Conservation (phyloP, 1,140 invertebrate genomes). For the Drosophila carrolli region DNA sequence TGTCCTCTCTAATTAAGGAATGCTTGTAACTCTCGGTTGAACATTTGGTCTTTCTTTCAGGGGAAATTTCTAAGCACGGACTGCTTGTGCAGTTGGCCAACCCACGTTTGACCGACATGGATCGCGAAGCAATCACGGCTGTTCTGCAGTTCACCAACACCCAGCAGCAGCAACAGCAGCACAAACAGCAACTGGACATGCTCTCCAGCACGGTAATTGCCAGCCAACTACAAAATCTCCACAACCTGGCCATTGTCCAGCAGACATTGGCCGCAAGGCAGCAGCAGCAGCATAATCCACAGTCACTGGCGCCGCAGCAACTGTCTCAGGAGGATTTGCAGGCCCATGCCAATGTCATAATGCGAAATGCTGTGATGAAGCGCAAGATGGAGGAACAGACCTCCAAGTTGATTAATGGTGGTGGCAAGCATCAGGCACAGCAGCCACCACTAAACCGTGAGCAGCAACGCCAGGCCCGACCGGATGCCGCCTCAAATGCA, state of each 20-base stretch:
- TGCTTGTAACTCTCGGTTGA: too few relatives aligned
- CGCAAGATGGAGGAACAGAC: constrained; percentile 80
- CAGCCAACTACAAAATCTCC: constrained; percentile 78
- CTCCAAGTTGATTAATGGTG: constrained; percentile 52
- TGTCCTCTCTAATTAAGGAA: too few relatives aligned
- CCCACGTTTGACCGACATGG: constrained; percentile 67
- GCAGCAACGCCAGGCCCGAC: constrained; percentile 29
- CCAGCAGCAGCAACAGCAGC: constrained; percentile 74
- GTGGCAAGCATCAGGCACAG: constrained; percentile 29
- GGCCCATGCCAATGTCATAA: constrained; percentile 78
- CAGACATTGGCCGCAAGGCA: constrained; percentile 73
- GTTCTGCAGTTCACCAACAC: constrained; percentile 81
- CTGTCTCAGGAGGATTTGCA: constrained; percentile 77
- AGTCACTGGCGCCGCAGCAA: constrained; percentile 45
- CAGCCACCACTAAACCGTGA: constrained; percentile 32
- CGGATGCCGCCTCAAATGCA: constrained; percentile 57
- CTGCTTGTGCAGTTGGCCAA: constrained; percentile 76
- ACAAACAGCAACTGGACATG: constrained; percentile 75
- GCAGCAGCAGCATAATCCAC: constrained; percentile 43
- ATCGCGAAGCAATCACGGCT: constrained; percentile 80
- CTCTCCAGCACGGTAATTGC: constrained; percentile 78
- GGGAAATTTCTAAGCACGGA: constrained; percentile 81
- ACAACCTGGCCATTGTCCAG: constrained; percentile 74
- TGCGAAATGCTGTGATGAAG: constrained; percentile 81
- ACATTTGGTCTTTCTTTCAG: constrained; percentile 16